These are phyloP conservation scores for Tetraodon nigroviridis DNA, from an alignment of 2,113 vertebrate genomes.

Conservation along the genomic window DNA sequence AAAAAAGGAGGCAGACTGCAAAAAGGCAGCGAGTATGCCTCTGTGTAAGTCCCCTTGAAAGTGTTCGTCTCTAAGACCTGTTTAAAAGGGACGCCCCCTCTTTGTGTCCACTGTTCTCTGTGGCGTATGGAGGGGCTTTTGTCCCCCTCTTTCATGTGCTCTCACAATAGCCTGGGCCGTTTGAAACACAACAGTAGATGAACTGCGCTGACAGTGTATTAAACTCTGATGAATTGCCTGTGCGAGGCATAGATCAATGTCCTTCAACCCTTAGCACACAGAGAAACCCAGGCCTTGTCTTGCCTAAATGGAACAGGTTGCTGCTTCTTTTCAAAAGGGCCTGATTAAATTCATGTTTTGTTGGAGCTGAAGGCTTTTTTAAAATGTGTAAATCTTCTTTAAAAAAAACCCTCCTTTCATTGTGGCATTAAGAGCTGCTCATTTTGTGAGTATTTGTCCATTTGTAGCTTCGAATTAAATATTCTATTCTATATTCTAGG, in stretches of 20 bases:
- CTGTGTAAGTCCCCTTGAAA: slow-evolving; percentile 76
- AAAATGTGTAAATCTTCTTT: slow-evolving; percentile 76
- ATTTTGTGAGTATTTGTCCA: slow-evolving; percentile 43
- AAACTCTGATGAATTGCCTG: slow-evolving; percentile 80
- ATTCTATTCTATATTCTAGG: slow-evolving; percentile 13
- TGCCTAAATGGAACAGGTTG: slow-evolving; percentile 74
- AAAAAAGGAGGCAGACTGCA: slow-evolving; percentile 61
- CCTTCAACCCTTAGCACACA: slow-evolving; percentile 75
- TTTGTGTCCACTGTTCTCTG: slow-evolving; percentile 77
- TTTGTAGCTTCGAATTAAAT: slow-evolving; percentile 22
- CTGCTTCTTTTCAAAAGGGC: slow-evolving; percentile 66
- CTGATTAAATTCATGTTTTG: slow-evolving; percentile 79
- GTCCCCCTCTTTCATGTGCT: slow-evolving; percentile 75
- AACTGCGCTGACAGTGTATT: slow-evolving; percentile 83
- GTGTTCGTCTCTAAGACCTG: slow-evolving; percentile 71
- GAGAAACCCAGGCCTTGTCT: slow-evolving; percentile 68
- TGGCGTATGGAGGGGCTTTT: slow-evolving; percentile 75
- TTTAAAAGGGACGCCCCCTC: slow-evolving; percentile 80
- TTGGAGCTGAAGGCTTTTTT: slow-evolving; percentile 73
- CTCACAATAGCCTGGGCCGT: slow-evolving; percentile 73
- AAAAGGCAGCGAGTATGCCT: slow-evolving; percentile 66
- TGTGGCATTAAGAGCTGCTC: slow-evolving; percentile 46
- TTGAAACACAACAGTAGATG: slow-evolving; percentile 80
- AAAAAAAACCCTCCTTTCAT: slow-evolving; percentile 33
- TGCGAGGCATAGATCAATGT: slow-evolving; percentile 78